Percentiles rank a stretch among this genome's conserved stretches.
These are phyloP conservation scores for Harmothoe impar DNA, from an alignment of 2,888 invertebrate species.

Conservation along the genomic window DNA sequence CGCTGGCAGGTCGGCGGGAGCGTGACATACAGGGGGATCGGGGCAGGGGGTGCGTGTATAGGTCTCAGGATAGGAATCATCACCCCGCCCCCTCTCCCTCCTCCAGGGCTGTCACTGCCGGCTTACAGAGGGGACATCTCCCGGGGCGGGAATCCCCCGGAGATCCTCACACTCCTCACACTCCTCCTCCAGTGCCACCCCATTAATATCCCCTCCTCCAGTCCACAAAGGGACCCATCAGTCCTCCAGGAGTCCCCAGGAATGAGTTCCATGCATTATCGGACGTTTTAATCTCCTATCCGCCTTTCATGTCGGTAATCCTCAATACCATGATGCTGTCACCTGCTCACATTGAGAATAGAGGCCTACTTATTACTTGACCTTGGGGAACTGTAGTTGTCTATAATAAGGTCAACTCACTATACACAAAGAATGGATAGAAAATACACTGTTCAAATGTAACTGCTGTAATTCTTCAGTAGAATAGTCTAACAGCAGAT, in stretches of 20 bases:
- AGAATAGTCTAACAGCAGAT: no score
- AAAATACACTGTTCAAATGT: no score
- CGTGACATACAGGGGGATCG: constrained; percentile 33
- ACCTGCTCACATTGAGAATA: no score
- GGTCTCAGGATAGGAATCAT: constrained; percentile 8
- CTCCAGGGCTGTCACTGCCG: constrained; percentile 12
- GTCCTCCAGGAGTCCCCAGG: not conserved
- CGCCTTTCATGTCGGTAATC: not conserved
- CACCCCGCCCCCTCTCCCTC: not conserved
- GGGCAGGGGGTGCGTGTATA: not conserved
- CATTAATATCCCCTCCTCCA: not conserved
- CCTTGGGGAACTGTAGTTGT: no score
- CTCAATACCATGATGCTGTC: no score
- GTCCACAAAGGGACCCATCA: not conserved
- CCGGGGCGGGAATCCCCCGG: not conserved
- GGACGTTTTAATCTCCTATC: not conserved
- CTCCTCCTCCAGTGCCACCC: not conserved
- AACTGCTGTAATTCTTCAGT: no score
- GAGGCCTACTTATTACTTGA: no score
- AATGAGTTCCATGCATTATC: not conserved
- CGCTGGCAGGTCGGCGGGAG: constrained; percentile 5
- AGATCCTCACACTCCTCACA: not conserved
- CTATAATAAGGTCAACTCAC: no score
- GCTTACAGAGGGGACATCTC: constrained; percentile 46
- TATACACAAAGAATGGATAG: no score